Evolutionary conservation across 2,113 vertebrate genomes (phyloP), one percentile per base, ranked within the genome.

Genomic region (Gambusia affinis): DNA sequence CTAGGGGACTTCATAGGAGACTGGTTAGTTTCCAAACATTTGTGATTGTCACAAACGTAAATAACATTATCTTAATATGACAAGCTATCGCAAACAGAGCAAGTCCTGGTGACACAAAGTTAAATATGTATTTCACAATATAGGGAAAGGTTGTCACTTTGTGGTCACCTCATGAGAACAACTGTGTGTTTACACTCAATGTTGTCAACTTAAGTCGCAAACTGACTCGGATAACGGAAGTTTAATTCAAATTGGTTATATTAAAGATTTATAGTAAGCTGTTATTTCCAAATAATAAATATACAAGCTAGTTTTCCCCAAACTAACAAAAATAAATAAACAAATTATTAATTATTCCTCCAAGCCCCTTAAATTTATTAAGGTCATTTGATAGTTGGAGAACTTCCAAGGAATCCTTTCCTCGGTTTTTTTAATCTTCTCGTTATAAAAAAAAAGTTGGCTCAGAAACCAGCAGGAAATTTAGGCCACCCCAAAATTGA

Each of bases 381-480:
- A 37, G 57, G 19, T 10, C 30, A 57, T 75, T n/a, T 35, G 37
- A 28, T 64, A 64, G 70, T 42, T 68, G 67, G 60, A 84, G 69
- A 42, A 2, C 1, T 22, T 66, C 69, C 28, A 68, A 61, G 54
- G 27, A 60, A 15, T 60, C 70, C 37, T 44, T n/a, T 72, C 37
- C 60, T 19, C 1, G 39, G 7, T 8, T 33, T 33, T 7, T 83
- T 73, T 10, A 6, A 27, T 29, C 42, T 35, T 57, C 64, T 81
- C 69, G 67, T 85, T 71, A 73, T 4, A 69, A 3, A 74, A 3
- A 10, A 74, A 74, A 57, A 60, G 63, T 81, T 87, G 84, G 76
- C 87, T 82, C 67, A 22, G 54, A 72, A 68, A 70, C 80, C 69
- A 80, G 54, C 44, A 69, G 68, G 69, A 72, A 44, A 72, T 88